Conservation (phyloP, 2,113 vertebrate species). For the Gymnogyps californianus region DNA sequence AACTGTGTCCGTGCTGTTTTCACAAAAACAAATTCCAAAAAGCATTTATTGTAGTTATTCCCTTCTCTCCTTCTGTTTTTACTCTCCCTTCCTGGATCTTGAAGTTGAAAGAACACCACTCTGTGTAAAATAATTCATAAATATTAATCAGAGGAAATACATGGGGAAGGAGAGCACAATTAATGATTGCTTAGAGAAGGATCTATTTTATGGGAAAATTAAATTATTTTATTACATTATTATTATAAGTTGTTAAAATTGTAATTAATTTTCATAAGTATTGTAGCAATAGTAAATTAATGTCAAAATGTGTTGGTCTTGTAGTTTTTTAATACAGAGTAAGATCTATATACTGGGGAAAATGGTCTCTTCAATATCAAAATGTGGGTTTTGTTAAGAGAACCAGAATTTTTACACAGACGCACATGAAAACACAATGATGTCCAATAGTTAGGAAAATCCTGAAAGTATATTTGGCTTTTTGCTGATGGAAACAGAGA, state of each 20-base stretch:
- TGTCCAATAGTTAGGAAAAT: neutral
- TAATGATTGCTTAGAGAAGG: slow-evolving; percentile 20
- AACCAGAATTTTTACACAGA: neutral
- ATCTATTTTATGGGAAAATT: slow-evolving; percentile 12
- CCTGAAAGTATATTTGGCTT: neutral
- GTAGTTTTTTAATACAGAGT: slow-evolving; percentile 11
- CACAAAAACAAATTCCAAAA: neutral
- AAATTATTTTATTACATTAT: slow-evolving; percentile 5
- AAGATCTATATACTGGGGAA: neutral
- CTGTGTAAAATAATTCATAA: neutral
- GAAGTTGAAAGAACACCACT: neutral
- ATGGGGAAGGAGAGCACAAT: neutral
- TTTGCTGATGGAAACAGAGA: neutral
- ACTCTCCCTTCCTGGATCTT: neutral
- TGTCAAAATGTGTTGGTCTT: slow-evolving; percentile 41
- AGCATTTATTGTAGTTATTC: neutral
- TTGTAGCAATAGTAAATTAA: slow-evolving; percentile 14
- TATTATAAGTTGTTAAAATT: slow-evolving; percentile 19
- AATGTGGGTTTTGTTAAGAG: neutral
- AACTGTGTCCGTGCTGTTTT: neutral
- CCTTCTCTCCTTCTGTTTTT: neutral
- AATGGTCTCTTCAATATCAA: neutral
- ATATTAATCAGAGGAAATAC: slow-evolving; percentile 19
- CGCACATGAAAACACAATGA: neutral
- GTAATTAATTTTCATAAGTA: slow-evolving; percentile 48